Evolutionary conservation across 2,888 invertebrate genomes (phyloP).

Genomic region (Dinocampus coccinellae): DNA sequence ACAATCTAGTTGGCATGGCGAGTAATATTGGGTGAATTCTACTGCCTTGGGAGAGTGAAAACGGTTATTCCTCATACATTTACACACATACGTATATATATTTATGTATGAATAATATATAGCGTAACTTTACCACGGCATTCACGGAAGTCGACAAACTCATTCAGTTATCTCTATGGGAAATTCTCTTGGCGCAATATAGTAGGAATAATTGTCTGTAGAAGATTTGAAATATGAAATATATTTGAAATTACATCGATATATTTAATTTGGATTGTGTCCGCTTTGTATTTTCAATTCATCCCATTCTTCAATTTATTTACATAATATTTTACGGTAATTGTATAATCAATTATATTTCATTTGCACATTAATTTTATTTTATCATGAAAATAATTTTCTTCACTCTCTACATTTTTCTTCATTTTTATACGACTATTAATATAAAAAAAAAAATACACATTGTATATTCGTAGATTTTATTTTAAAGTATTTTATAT

Average conservation of each 20-base stretch:
- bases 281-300: no score
- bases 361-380: no score
- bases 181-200: conserved; percentile 9
- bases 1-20: conserved; percentile 20
- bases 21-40: conserved; percentile 25
- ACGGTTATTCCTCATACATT: neutral
- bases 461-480: no score
- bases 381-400: no score
- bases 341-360: no score
- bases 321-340: no score
- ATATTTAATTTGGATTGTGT: no score
- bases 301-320: no score
- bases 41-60: conserved; percentile 22
- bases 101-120: neutral
- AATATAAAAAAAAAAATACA: no score
- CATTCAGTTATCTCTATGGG: conserved; percentile 34
- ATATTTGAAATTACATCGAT: neutral
- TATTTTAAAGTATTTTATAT: no score
- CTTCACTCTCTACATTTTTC: no score
- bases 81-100: neutral
- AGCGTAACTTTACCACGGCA: conserved; percentile 25
- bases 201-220: conserved; percentile 19
- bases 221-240: conserved; percentile 2
- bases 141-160: conserved; percentile 44
- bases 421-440: no score